Evolutionary conservation across 2,797 vertebrate species (phyloP).

Genomic region (Ctenopoma kingsleyae): DNA sequence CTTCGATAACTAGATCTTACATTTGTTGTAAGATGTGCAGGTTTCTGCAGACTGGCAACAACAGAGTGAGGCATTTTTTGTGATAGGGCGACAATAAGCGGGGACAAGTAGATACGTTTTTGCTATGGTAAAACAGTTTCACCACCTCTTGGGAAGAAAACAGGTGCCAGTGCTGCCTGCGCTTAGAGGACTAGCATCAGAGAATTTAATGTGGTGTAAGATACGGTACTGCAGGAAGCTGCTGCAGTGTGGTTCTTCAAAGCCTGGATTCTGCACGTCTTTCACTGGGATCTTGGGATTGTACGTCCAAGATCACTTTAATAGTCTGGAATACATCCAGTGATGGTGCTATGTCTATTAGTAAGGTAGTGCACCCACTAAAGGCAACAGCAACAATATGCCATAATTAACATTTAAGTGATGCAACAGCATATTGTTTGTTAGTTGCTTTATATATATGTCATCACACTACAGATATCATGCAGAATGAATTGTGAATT

Average conservation of each 20-base stretch:
- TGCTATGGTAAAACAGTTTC: slow-evolving; percentile 5
- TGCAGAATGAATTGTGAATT: background rate
- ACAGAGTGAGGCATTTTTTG: no score
- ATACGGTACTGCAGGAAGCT: background rate
- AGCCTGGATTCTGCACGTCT: no score
- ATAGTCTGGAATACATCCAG: no score
- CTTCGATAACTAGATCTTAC: background rate
- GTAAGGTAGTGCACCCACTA: no score
- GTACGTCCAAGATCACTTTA: no score
- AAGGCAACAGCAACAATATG: background rate
- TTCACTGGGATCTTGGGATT: no score
- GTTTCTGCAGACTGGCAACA: no score
- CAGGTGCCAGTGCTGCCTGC: background rate
- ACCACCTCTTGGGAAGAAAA: background rate
- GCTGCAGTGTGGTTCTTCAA: background rate
- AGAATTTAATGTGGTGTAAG: background rate
- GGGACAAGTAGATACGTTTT: no score
- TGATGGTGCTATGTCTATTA: no score
- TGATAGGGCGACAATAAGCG: no score
- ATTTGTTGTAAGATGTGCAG: background rate
- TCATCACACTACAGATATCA: background rate
- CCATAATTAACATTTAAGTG: background rate
- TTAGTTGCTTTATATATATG: background rate
- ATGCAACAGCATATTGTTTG: background rate
- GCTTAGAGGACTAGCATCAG: background rate